These are phyloP conservation scores for Cataglyphis albicans DNA, from an alignment of 2,888 invertebrate species.

Conservation along the genomic window DNA sequence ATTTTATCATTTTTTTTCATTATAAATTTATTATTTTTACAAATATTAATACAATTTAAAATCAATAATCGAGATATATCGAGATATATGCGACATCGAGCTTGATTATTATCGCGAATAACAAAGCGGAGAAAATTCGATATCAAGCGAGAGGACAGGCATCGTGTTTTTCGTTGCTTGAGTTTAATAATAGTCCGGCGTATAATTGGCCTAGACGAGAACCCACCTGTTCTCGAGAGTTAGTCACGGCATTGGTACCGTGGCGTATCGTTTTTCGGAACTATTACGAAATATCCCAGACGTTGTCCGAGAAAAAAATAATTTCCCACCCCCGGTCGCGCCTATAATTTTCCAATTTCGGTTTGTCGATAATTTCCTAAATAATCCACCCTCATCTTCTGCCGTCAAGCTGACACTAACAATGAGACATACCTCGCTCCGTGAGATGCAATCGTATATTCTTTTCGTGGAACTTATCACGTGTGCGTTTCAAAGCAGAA, in stretches of 20 bases:
- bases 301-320: conserved; percentile 60
- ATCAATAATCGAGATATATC: background rate
- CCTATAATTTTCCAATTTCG: conserved; percentile 80
- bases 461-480: conserved; percentile 49
- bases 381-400: conserved; percentile 78
- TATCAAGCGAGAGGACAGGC: conserved; percentile 41
- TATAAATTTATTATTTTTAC: background rate
- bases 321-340: conserved; percentile 67
- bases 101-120: conserved; percentile 13
- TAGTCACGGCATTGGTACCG: conserved; percentile 73
- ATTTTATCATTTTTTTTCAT: background rate
- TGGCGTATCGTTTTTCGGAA: conserved; percentile 61
- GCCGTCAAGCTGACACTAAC: conserved; percentile 69
- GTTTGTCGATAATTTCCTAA: conserved; percentile 78
- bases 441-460: conserved; percentile 15
- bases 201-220: conserved; percentile 72
- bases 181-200: conserved; percentile 65
- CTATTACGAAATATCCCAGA: conserved; percentile 72
- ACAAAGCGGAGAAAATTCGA: conserved; percentile 35
- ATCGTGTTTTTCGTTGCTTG: conserved; percentile 60
- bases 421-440: conserved; percentile 25
- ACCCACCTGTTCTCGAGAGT: conserved; percentile 73
- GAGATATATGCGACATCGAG: background rate
- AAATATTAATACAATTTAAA: conserved; percentile 7
- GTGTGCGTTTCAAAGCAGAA: background rate